A percentile compares a stretch with the other conserved stretches of the same genome.
Conservation (phyloP, 2,888 invertebrate genomes). For the Adela reaumurella region DNA sequence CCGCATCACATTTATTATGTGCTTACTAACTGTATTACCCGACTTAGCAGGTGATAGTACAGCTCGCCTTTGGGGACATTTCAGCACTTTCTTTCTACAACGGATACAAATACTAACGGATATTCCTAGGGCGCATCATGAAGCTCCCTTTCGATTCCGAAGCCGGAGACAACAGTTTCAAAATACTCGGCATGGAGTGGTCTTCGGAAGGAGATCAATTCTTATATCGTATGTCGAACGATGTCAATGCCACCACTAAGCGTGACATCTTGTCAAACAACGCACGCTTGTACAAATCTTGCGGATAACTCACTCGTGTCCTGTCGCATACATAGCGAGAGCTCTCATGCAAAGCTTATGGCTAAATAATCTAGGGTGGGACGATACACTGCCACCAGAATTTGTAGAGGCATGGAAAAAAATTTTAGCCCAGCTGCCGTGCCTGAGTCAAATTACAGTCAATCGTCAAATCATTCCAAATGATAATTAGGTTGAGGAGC, state of each 20-base stretch:
- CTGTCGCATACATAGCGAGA: conserved; percentile 3
- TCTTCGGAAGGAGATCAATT: conserved; percentile 7
- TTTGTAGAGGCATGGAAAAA: not conserved
- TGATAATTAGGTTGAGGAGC: no score
- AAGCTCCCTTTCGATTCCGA: conserved; percentile 4
- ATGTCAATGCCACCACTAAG: conserved; percentile 3
- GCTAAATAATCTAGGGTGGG: not conserved
- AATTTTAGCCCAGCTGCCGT: not conserved
- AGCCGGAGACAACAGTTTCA: conserved; percentile 6
- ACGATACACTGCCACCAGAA: not conserved
- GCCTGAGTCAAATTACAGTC: not conserved
- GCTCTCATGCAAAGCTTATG: not conserved
- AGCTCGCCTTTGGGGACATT: no score
- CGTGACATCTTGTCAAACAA: conserved; percentile 7
- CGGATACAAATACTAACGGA: not conserved
- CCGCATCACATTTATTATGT: no score
- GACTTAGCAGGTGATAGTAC: no score
- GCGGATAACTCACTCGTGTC: conserved; percentile 10
- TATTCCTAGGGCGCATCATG: conserved; percentile 7
- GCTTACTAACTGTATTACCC: no score
- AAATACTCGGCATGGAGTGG: conserved; percentile 12
- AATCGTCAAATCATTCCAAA: not conserved
- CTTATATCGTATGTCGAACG: conserved; percentile 5
- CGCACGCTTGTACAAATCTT: conserved; percentile 10
- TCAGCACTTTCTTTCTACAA: no score